These are phyloP conservation scores for Hydrotaea diabolus DNA, from an alignment of 2,888 invertebrate genomes.

Conservation along the genomic window DNA sequence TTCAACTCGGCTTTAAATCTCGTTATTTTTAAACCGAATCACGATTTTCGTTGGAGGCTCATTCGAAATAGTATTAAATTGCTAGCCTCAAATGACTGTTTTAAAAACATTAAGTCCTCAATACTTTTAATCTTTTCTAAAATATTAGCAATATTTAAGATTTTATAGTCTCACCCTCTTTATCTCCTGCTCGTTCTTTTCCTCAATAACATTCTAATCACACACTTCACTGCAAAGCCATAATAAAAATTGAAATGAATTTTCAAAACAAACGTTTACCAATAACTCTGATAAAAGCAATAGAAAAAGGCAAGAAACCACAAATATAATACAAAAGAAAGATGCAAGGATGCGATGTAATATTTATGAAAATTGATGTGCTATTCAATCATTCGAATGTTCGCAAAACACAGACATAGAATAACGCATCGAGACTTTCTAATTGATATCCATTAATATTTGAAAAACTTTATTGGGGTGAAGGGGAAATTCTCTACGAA, in stretches of 20 bases:
- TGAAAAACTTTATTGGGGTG: conserved; percentile 1
- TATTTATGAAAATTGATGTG: conserved; percentile 37
- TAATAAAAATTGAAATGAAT: conserved; percentile 29
- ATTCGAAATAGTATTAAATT: no score
- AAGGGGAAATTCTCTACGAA: not conserved
- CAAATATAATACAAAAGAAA: conserved; percentile 3
- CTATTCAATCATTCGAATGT: conserved; percentile 6
- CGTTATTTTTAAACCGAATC: no score
- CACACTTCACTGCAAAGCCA: not conserved
- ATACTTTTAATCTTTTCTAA: no score
- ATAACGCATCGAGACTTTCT: not conserved
- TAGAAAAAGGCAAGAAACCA: not conserved
- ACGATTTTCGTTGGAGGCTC: no score
- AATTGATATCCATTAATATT: conserved; percentile 37
- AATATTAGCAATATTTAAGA: not conserved
- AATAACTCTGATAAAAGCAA: not conserved
- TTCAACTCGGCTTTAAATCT: no score
- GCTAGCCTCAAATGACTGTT: no score
- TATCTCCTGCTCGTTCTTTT: not conserved
- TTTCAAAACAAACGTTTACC: conserved; percentile 1
- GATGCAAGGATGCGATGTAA: not conserved
- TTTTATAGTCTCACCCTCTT: not conserved
- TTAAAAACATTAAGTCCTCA: no score
- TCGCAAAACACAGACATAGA: not conserved
- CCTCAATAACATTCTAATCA: not conserved